These are phyloP conservation scores for Sebastes fasciatus DNA, from an alignment of 2,113 vertebrate genomes.

Conservation along the genomic window DNA sequence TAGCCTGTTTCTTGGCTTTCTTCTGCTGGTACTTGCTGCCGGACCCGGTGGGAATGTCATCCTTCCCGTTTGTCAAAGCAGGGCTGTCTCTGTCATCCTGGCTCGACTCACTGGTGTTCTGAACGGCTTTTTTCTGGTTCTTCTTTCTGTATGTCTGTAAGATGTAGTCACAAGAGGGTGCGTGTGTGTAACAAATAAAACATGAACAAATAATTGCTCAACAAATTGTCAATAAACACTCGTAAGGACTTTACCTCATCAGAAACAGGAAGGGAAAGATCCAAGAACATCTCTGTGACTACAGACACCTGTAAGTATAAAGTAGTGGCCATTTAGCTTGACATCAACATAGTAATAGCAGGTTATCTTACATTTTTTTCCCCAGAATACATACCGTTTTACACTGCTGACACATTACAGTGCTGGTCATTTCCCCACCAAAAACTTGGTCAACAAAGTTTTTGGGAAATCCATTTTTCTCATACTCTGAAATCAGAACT, in stretches of 20 bases:
- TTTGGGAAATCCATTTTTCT: constrained; percentile 87
- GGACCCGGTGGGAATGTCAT: constrained; percentile 76
- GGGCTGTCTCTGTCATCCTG: constrained; percentile 79
- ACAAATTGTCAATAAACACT: background rate
- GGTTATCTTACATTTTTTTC: background rate
- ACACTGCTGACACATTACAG: constrained; percentile 96
- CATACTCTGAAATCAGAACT: constrained; percentile 86
- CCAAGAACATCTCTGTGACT: constrained; percentile 95
- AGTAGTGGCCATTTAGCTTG: background rate
- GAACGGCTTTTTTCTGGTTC: constrained; percentile 83
- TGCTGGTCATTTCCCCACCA: constrained; percentile 94
- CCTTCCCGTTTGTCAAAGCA: constrained; percentile 62
- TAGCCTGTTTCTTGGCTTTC: constrained; percentile 96
- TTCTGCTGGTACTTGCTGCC: constrained; percentile 95
- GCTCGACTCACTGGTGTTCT: constrained; percentile 78
- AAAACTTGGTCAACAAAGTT: constrained; percentile 95
- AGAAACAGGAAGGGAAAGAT: constrained; percentile 94
- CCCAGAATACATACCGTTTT: constrained; percentile 84
- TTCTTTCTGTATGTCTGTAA: constrained; percentile 84
- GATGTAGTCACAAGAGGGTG: background rate
- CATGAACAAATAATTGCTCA: background rate
- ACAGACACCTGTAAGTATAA: constrained; percentile 89
- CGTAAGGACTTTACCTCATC: constrained; percentile 88
- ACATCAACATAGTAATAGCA: background rate
- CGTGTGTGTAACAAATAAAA: background rate